phyloP scores from a whole-genome alignment of 2,113 vertebrate genomes.

The Barbus barbus region DNA sequence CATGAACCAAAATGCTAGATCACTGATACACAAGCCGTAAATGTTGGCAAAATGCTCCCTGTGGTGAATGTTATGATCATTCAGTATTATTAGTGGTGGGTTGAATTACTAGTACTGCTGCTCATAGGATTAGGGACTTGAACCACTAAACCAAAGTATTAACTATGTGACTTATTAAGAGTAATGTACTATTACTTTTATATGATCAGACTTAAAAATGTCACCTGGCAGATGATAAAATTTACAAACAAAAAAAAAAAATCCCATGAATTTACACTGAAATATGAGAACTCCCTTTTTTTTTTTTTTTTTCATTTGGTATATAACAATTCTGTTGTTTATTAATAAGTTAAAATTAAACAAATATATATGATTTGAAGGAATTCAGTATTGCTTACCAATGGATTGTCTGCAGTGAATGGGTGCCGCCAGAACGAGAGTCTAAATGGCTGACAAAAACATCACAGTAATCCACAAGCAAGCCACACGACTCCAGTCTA shows the following conservation, averaged over 20 bases:
- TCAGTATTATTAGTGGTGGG: neutral
- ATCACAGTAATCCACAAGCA: too few relatives aligned
- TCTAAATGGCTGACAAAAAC: too few relatives aligned
- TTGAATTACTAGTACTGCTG: neutral
- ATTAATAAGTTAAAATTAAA: too few relatives aligned
- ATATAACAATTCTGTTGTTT: too few relatives aligned
- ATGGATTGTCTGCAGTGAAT: too few relatives aligned
- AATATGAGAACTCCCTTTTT: too few relatives aligned
- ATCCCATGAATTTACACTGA: too few relatives aligned
- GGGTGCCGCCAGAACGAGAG: too few relatives aligned
- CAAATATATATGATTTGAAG: too few relatives aligned
- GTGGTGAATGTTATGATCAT: neutral
- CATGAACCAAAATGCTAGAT: constrained; percentile 12
- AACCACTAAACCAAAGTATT: neutral
- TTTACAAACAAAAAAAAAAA: neutral
- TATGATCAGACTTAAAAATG: neutral
- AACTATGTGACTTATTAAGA: neutral
- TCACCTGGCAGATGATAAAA: neutral
- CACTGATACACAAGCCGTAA: constrained; percentile 28
- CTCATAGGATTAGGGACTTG: neutral
- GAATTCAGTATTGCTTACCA: too few relatives aligned
- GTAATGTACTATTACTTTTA: neutral
- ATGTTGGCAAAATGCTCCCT: neutral
- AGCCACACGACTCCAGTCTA: too few relatives aligned
- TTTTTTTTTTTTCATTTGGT: too few relatives aligned